Base-by-base conservation (phyloP, 2,797 vertebrate genomes). In the Glossophaga mutica region DNA sequence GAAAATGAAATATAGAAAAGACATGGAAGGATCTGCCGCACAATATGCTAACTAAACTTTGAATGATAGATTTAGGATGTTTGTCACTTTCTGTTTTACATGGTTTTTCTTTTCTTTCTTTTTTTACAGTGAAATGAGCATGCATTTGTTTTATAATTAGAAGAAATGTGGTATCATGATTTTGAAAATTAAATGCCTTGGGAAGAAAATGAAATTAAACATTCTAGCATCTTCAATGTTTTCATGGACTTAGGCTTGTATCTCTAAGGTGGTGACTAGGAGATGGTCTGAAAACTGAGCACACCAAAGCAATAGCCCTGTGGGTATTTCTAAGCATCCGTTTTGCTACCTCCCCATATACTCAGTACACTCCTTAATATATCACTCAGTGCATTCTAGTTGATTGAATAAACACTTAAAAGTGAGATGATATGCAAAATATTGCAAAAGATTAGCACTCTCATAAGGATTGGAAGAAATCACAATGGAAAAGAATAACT, bases 131-230 rank as follows among this genome's bases (percentile, higher is more conserved):
- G 37, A 87, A 52, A 34, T 78, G 39, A 86, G 26, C 8, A 86
- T n/a, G 26, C 46, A 46, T 94, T 79, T 65, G 24, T 82, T 95
- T 94, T 62, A 76, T 85, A 89, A 76, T 71, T 55, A 74, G 67
- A 62, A 84, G 90, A 91, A 76, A 52, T 55, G 26, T n/a, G 6
- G 4, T 82, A 39, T n/a, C 21, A 48, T 94, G 22, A 71, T 77
- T 92, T 65, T 48, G 37, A n/a, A 92, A 90, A 86, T 71, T 86
- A 76, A 86, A 65, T 92, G 74, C 18, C 24, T 86, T 57, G 26
- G n/a, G 76, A 89, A 88, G 71, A 86, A 81, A 95, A 50, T 24
- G 42, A 85, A 89, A 84, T 62, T 48, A 88, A 89, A 77, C 2
- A 32, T 57, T 84, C 26, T 52, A 39, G 32, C 12, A 2, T 76